Conservation (phyloP, 2,797 vertebrate species). For the Leptoclinus maculatus region DNA sequence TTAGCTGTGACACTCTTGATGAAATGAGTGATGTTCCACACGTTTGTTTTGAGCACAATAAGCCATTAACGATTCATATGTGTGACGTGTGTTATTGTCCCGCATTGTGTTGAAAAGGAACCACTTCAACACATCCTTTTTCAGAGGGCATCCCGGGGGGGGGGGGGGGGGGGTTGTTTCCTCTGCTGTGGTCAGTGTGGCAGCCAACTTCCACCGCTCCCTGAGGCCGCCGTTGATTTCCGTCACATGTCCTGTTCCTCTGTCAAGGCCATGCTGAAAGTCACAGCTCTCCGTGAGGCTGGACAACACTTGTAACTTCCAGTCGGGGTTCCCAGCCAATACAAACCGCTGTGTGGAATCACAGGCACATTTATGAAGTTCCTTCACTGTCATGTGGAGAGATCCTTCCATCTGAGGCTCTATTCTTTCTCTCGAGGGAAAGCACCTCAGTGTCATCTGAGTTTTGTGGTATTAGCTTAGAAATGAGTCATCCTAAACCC, state of each 20-base stretch:
- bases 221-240: conserved; percentile 53
- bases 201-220: conserved; percentile 24
- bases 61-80: conserved; percentile 7
- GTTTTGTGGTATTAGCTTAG: conserved; percentile 7
- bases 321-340: conserved; percentile 61
- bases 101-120: neutral
- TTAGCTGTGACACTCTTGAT: conserved; percentile 5
- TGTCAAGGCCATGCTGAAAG: conserved; percentile 68
- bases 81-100: conserved; percentile 2
- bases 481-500: conserved; percentile 8
- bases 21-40: conserved; percentile 15
- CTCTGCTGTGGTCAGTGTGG: conserved; percentile 17
- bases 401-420: conserved; percentile 11
- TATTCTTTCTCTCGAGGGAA: conserved; percentile 27
- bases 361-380: conserved; percentile 30
- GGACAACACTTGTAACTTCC: conserved; percentile 68
- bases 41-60: conserved; percentile 17
- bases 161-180: conserved; percentile 9
- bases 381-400: conserved; percentile 27
- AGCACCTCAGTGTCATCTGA: conserved; percentile 10
- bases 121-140: conserved; percentile 19
- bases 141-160: neutral
- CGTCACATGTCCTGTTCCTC: conserved; percentile 74
- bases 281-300: conserved; percentile 63
- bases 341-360: conserved; percentile 35